Conservation (phyloP, 1,140 invertebrate species). For the Sitophilus oryzae region DNA sequence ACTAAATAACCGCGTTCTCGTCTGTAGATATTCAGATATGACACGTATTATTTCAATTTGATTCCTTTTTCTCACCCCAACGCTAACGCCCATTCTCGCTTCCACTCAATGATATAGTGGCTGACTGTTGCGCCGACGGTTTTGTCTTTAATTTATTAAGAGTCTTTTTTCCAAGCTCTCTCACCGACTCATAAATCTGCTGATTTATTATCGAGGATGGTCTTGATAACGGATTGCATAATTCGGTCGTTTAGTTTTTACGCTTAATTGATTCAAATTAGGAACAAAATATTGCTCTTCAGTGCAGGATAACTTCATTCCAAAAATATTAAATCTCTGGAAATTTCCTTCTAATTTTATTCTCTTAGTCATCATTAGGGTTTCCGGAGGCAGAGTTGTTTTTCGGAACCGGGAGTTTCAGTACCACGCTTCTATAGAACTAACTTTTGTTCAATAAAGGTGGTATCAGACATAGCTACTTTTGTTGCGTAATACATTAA, state of each 20-base stretch:
- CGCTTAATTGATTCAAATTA: conserved; percentile 8
- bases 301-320: too few species aligned
- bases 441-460: too few species aligned
- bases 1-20: conserved; percentile 18
- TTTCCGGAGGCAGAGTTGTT: too few species aligned
- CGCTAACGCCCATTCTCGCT: conserved; percentile 25
- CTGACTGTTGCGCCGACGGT: conserved; percentile 24
- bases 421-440: too few species aligned
- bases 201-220: conserved; percentile 17
- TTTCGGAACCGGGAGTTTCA: too few species aligned
- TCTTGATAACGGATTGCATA: conserved; percentile 19
- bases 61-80: conserved; percentile 28
- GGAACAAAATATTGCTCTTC: too few species aligned
- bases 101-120: conserved; percentile 21
- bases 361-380: too few species aligned
- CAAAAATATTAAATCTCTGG: too few species aligned
- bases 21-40: conserved; percentile 20
- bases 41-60: conserved; percentile 29
- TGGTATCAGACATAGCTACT: too few species aligned
- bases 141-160: conserved; percentile 26
- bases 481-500: too few species aligned
- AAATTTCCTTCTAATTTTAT: too few species aligned
- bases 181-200: conserved; percentile 14
- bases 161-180: conserved; percentile 12
- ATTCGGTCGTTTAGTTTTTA: conserved; percentile 8